These are phyloP conservation scores for Mythimna ferrago DNA, from an alignment of 2,888 invertebrate genomes.

Conservation along the genomic window DNA sequence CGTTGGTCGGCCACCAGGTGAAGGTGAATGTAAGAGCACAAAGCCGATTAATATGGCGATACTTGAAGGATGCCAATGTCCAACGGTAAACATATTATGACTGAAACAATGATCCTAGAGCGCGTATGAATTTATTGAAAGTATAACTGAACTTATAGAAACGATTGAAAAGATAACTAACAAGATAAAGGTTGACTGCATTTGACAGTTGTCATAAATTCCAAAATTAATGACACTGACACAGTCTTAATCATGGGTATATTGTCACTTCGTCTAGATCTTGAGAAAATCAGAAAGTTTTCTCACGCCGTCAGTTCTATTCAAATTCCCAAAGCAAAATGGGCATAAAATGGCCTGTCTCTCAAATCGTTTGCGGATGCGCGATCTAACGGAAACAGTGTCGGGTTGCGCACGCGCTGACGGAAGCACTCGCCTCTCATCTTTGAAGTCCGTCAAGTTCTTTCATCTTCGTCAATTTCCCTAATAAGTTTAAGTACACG, in stretches of 20 bases:
- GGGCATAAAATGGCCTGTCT: constrained; percentile 17
- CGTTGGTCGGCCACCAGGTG: too few species aligned
- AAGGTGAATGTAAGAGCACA: too few species aligned
- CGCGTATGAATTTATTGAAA: too few species aligned
- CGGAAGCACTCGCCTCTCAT: constrained; percentile 51
- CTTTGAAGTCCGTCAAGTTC: constrained; percentile 55
- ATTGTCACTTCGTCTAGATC: neutral
- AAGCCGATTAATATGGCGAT: too few species aligned
- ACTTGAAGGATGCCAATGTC: too few species aligned
- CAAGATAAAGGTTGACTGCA: too few species aligned
- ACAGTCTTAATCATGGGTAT: neutral
- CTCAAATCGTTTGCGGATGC: constrained; percentile 26
- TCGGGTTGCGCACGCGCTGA: constrained; percentile 51
- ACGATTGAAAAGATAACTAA: too few species aligned
- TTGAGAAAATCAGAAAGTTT: neutral
- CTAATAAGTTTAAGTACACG: constrained; percentile 28
- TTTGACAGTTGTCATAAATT: too few species aligned
- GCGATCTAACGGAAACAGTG: constrained; percentile 62
- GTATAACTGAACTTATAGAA: too few species aligned
- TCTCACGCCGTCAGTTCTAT: constrained; percentile 7
- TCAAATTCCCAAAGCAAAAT: constrained; percentile 14
- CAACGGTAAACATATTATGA: too few species aligned
- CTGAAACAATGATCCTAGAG: too few species aligned
- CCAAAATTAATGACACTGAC: neutral
- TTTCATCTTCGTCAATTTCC: constrained; percentile 50